A percentile compares a stretch with the other conserved stretches of the same genome.
phyloP scores from a whole-genome alignment of 2,797 vertebrate species.

The Rallus crepitans region DNA sequence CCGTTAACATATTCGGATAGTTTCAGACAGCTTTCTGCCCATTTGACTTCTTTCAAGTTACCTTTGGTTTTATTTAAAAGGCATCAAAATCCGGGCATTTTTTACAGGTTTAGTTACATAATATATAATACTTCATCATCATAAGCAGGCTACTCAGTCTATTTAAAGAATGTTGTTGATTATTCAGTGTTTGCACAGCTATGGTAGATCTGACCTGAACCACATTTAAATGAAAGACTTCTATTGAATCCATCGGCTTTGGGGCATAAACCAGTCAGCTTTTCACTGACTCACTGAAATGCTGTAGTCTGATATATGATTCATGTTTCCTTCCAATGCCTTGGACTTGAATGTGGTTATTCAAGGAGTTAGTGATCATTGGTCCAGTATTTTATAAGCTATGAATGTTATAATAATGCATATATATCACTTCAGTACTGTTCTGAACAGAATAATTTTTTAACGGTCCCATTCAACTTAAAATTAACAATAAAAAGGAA shows the following conservation, averaged over 20 bases:
- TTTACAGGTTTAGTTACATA: neutral
- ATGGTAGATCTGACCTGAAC: neutral
- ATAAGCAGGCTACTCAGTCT: neutral
- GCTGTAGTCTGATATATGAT: neutral
- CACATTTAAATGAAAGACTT: slow-evolving; percentile 32
- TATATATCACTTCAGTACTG: neutral
- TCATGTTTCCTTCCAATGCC: slow-evolving; percentile 11
- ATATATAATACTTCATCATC: neutral
- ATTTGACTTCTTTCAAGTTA: neutral
- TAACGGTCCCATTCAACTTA: neutral
- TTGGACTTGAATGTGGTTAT: slow-evolving; percentile 30
- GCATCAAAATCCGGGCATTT: neutral
- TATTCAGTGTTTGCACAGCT: neutral
- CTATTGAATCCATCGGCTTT: slow-evolving; percentile 29
- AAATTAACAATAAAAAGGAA: neutral
- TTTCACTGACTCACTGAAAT: slow-evolving; percentile 42
- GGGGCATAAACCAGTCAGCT: slow-evolving; percentile 23
- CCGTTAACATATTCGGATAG: neutral
- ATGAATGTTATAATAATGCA: neutral
- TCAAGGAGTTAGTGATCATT: slow-evolving; percentile 35
- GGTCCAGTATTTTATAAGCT: neutral
- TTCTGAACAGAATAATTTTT: neutral
- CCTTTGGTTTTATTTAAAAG: neutral
- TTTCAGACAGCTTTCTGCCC: slow-evolving; percentile 14
- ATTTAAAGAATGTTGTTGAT: slow-evolving; percentile 3